Evolutionary conservation across 2,797 vertebrate species (phyloP), one percentile per base, ranked within the genome.

Genomic region (Staurois parvus): DNA sequence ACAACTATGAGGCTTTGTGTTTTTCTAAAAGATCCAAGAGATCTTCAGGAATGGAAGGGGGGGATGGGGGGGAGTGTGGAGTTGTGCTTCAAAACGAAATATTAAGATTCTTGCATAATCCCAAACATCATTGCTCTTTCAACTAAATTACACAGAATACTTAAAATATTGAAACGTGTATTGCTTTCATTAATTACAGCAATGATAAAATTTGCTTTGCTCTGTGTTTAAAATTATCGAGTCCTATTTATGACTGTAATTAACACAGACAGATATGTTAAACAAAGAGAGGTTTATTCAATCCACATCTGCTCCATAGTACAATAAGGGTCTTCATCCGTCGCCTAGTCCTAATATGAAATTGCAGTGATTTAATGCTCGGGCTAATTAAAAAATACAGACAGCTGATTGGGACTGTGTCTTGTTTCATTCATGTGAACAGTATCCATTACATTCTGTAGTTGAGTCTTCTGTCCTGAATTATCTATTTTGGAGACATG

Each of bases 271-370:
- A 29, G 37, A 78, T 68, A 19, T 29, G 19, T 74, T 42, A 21
- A 75, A 87, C 85, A 87, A 56, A 79, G 76, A 75, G 69, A 15
- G 24, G 45, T 15, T 83, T 84, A 74, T 87, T 74, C 4, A 34
- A 30, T 5, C 48, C 81, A 79, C 81, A 87, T 87, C 85, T 87
- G 85, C n/a, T 87, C 4, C 24, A 26, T 48, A 30, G 74, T 48
- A 74, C 68, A 83, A 83, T 66, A 76, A 66, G 32, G 30, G 26
- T 74, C 40, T 79, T 84, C 62, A 69, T 37, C 19, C 76, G 52
- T 59, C 29, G 52, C 30, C 4, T 28, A 30, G 29, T 21, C 30
- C 68, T 79, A 75, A 74, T 87, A 73, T 74, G 62, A 87, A 26
- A 75, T 73, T 70, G 73, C 28, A 32, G 62, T 30, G 70, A 75